Conservation (phyloP, 2,797 vertebrate genomes). For the Rhynchonycteris naso region DNA sequence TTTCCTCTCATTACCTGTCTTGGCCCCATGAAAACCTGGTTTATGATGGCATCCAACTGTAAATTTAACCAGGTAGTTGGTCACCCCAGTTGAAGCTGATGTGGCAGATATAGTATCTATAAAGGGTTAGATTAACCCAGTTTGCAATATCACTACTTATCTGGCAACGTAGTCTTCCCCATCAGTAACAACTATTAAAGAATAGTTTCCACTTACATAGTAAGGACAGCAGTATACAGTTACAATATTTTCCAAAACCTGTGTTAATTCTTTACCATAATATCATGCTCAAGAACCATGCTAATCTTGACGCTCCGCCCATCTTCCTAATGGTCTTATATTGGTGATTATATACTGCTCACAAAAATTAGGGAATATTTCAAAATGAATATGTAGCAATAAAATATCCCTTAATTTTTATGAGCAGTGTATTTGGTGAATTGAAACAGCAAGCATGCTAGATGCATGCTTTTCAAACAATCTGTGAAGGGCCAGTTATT, state of each 20-base stretch:
- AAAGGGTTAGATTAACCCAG: not conserved
- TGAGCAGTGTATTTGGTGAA: not conserved
- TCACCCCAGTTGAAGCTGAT: not conserved
- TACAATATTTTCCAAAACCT: not conserved
- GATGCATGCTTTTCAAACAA: not conserved
- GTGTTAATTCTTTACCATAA: not conserved
- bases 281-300: not conserved
- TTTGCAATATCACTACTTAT: not conserved
- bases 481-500: not conserved
- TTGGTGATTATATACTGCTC: not conserved
- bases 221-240: conserved; percentile 13
- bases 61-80: not conserved
- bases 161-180: not conserved
- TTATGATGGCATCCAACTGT: not conserved
- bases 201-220: not conserved
- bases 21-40: not conserved
- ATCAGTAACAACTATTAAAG: conserved; percentile 43
- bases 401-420: no score
- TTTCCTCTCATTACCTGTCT: not conserved
- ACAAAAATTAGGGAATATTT: no score
- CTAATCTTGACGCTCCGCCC: not conserved
- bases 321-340: not conserved
- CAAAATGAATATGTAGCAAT: no score
- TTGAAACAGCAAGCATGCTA: not conserved
- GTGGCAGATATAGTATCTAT: not conserved